These are phyloP conservation scores for Apamea crenata DNA, from an alignment of 2,888 invertebrate genomes.

Conservation along the genomic window DNA sequence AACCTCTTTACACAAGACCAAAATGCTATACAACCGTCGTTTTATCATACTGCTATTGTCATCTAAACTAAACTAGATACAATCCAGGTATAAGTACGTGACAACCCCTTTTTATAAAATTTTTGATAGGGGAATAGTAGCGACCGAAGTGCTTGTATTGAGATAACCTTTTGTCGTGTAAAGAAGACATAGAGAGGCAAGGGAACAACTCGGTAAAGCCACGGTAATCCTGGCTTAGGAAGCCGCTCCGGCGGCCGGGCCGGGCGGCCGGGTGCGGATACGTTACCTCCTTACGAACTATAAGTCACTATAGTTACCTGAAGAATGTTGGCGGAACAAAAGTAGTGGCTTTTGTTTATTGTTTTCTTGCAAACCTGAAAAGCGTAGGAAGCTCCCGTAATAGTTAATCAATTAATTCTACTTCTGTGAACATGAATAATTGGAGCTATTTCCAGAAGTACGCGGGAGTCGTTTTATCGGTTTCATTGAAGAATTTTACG, in stretches of 20 bases:
- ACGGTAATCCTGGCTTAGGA: slow-evolving; percentile 80
- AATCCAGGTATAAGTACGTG: slow-evolving; percentile 46
- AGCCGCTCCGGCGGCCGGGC: slow-evolving; percentile 68
- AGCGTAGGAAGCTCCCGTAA: neutral
- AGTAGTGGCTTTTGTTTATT: slow-evolving; percentile 12
- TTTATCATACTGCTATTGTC: slow-evolving; percentile 58
- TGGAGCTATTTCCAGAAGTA: neutral
- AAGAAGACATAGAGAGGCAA: slow-evolving; percentile 67
- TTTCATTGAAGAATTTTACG: neutral
- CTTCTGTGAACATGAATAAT: slow-evolving; percentile 2
- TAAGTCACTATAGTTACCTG: slow-evolving; percentile 36
- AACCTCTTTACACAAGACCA: slow-evolving; percentile 71
- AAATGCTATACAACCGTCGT: slow-evolving; percentile 71
- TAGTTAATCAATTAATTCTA: neutral
- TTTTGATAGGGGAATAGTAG: slow-evolving; percentile 51
- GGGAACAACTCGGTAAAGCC: slow-evolving; percentile 70
- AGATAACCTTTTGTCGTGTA: slow-evolving; percentile 67
- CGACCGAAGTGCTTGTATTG: slow-evolving; percentile 44
- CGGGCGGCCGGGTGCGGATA: slow-evolving; percentile 46
- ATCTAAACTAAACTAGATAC: slow-evolving; percentile 36
- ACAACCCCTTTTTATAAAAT: slow-evolving; percentile 59
- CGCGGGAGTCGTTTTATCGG: too few species aligned
- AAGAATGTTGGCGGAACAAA: slow-evolving; percentile 24
- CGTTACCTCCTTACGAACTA: slow-evolving; percentile 56
- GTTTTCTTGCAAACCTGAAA: slow-evolving; percentile 1